These are phyloP conservation scores for Okapia johnstoni DNA, from an alignment of 2,113 vertebrate species.

Conservation along the genomic window DNA sequence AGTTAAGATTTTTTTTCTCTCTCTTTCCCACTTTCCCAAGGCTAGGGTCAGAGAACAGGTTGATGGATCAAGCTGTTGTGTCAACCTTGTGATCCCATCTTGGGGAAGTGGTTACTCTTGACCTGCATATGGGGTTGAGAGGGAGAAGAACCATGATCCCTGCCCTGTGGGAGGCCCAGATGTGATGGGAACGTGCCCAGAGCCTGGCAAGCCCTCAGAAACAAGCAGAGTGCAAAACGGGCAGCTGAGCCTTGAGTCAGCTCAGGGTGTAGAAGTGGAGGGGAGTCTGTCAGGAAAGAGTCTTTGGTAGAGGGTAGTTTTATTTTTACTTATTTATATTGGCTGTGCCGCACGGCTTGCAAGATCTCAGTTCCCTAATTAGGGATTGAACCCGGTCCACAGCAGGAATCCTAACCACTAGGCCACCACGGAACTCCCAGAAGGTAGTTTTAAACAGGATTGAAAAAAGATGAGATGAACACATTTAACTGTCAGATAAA, in stretches of 20 bases:
- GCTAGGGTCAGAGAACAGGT: not conserved
- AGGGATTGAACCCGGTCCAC: not conserved
- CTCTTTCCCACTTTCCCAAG: not conserved
- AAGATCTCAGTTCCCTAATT: not conserved
- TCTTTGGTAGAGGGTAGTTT: not conserved
- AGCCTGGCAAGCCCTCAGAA: not conserved
- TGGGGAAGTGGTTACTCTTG: not conserved
- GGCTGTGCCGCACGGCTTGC: fast-evolving
- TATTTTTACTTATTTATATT: not conserved
- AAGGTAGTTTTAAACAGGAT: not conserved
- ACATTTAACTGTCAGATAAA: not conserved
- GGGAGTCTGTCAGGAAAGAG: not conserved
- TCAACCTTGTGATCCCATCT: not conserved
- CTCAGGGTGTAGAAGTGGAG: not conserved
- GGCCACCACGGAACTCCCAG: not conserved
- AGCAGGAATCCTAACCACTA: not conserved
- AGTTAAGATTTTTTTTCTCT: not conserved
- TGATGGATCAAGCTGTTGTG: not conserved
- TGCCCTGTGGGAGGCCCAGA: not conserved
- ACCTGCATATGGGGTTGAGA: not conserved
- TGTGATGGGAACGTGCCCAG: not conserved
- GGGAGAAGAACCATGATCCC: not conserved
- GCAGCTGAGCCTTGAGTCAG: not conserved
- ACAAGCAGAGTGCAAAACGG: not conserved
- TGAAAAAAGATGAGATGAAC: not conserved